These are phyloP conservation scores for Papilio polyxenes DNA, from an alignment of 1,140 invertebrate species.

Conservation along the genomic window DNA sequence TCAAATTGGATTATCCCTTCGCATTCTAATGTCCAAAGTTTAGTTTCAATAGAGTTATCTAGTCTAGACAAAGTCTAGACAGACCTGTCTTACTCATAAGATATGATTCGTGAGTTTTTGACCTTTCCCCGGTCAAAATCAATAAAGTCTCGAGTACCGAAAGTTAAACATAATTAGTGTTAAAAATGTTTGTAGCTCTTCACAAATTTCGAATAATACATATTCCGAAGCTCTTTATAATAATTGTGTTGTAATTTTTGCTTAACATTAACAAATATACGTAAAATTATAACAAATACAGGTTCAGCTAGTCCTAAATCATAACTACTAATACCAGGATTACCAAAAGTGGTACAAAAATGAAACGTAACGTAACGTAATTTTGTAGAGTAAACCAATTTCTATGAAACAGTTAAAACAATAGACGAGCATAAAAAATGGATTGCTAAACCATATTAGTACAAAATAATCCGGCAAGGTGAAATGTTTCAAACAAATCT, in stretches of 20 bases:
- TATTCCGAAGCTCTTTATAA: not conserved
- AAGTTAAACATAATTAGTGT: not conserved
- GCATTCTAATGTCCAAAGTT: not conserved
- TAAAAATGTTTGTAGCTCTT: not conserved
- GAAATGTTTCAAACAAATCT: constrained; percentile 17
- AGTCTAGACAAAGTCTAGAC: constrained; percentile 68
- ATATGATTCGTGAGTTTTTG: constrained; percentile 46
- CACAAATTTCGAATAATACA: not conserved
- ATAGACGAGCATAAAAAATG: not conserved
- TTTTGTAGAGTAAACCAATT: not conserved
- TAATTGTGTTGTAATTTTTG: too few species aligned
- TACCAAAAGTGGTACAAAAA: too few species aligned
- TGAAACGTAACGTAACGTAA: not conserved
- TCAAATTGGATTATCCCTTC: constrained; percentile 37
- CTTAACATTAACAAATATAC: too few species aligned
- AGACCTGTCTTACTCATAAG: constrained; percentile 44
- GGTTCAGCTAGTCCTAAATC: too few species aligned
- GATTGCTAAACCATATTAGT: not conserved
- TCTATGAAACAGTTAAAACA: not conserved
- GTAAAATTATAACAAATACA: too few species aligned
- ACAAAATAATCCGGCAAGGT: not conserved
- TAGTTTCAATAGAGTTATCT: constrained; percentile 14
- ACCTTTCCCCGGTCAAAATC: constrained; percentile 42
- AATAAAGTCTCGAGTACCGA: constrained; percentile 39
- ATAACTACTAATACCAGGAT: too few species aligned